Conservation (phyloP, 2,888 invertebrate species). For the Idaea straminata region DNA sequence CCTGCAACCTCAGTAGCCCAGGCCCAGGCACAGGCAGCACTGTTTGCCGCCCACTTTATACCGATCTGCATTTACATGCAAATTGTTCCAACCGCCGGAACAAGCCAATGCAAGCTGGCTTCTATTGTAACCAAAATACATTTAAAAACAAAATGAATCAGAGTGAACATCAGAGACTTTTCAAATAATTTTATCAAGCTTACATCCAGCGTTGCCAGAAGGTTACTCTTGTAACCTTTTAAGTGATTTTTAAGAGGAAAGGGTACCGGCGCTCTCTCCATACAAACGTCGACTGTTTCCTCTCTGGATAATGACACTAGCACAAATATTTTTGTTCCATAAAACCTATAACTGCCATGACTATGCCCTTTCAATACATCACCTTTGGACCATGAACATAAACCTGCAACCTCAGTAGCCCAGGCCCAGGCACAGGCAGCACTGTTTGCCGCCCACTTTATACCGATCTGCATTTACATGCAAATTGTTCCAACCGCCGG, state of each 20-base stretch:
- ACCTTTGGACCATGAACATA: not conserved
- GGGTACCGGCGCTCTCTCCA: too few species aligned
- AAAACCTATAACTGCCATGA: too few species aligned
- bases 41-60: not conserved
- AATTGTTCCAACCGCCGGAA: constrained; percentile 17
- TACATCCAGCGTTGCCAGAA: too few species aligned
- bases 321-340: too few species aligned
- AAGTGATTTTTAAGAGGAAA: too few species aligned
- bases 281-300: too few species aligned
- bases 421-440: not conserved
- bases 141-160: too few species aligned
- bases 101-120: constrained; percentile 7
- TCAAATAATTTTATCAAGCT: too few species aligned
- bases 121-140: not conserved
- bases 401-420: not conserved
- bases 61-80: constrained; percentile 19
- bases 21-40: not conserved
- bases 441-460: not conserved
- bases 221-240: too few species aligned
- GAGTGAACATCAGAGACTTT: too few species aligned
- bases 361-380: too few species aligned
- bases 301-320: too few species aligned
- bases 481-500: constrained; percentile 18
- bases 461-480: constrained; percentile 18
- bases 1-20: not conserved